These are phyloP conservation scores for Hetaerina americana DNA, from an alignment of 1,140 invertebrate species.

Conservation along the genomic window DNA sequence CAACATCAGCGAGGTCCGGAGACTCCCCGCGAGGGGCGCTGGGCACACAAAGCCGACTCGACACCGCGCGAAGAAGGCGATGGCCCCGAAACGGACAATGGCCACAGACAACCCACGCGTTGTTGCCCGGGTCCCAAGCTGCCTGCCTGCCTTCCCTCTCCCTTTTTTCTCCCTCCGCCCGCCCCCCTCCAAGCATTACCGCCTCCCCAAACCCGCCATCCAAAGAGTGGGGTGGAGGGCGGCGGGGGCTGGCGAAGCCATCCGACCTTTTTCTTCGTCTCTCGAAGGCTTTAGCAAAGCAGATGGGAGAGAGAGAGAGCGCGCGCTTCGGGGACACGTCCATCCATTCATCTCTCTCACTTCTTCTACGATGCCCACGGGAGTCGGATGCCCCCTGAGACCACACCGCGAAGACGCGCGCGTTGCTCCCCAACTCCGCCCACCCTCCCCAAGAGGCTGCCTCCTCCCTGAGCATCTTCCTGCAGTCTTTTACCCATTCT, in stretches of 20 bases:
- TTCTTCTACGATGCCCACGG: neutral
- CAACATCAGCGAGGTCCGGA: neutral
- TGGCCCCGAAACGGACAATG: neutral
- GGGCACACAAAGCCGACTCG: neutral
- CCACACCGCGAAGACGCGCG: no score
- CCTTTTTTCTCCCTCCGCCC: neutral
- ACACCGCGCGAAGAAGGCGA: neutral
- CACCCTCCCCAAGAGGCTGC: no score
- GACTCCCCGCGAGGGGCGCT: neutral
- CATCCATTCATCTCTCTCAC: neutral
- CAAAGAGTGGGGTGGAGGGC: no score
- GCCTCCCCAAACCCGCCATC: no score
- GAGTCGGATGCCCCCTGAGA: neutral
- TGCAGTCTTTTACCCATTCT: no score
- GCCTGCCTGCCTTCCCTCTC: neutral
- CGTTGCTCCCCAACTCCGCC: no score
- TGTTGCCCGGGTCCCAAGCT: neutral
- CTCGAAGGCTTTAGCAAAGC: no score
- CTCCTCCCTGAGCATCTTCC: no score
- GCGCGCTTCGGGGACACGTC: neutral
- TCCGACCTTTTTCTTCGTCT: no score
- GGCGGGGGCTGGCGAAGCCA: no score
- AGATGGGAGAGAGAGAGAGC: no score
- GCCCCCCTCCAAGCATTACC: no score
- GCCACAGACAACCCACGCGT: neutral